phyloP scores from a whole-genome alignment of 2,797 vertebrate species.

The Bovichtus variegatus region DNA sequence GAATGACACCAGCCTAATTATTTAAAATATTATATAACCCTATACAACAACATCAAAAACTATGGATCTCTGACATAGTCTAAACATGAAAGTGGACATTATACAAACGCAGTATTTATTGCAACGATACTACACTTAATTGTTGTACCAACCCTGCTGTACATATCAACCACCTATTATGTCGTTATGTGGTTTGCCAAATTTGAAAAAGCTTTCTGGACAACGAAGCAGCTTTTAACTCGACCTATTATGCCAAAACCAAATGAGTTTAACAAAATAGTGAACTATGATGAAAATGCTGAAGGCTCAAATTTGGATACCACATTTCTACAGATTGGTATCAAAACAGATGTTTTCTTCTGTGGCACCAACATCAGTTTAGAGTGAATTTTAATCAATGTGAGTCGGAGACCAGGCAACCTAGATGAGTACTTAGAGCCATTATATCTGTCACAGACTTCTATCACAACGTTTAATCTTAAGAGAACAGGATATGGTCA shows the following conservation, averaged over 20 bases:
- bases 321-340: neutral
- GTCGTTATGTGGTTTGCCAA: neutral
- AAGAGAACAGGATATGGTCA: conserved; percentile 14
- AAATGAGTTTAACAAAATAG: conserved; percentile 7
- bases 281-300: conserved; percentile 7
- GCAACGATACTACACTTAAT: neutral
- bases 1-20: neutral
- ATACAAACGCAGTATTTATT: neutral
- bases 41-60: neutral
- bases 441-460: conserved; percentile 9
- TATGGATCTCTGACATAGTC: neutral
- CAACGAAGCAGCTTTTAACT: neutral
- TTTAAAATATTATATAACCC: neutral
- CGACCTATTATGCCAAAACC: neutral
- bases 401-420: neutral
- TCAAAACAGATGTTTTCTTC: conserved; percentile 14
- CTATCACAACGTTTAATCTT: conserved; percentile 18
- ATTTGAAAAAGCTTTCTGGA: neutral
- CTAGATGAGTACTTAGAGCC: conserved; percentile 8
- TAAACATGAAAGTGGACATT: neutral
- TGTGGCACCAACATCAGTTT: conserved; percentile 13
- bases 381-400: conserved; percentile 7
- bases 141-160: neutral
- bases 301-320: neutral
- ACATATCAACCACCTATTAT: neutral